These are phyloP conservation scores for Leptinotarsa rubiginosa DNA, from an alignment of 2,888 invertebrate genomes.

Conservation along the genomic window DNA sequence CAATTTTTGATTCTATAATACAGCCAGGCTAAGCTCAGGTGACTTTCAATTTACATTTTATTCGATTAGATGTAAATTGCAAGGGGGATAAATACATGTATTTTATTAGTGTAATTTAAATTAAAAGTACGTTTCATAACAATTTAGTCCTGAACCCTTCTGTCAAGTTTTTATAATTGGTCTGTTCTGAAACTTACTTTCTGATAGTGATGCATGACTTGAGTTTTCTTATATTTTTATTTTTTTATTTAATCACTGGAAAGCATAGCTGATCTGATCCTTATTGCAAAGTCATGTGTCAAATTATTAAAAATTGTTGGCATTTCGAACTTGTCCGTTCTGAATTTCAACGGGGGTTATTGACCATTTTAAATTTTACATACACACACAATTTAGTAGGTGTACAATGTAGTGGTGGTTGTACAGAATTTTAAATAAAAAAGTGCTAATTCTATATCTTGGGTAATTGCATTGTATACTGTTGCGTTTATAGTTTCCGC, in stretches of 20 bases:
- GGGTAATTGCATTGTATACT: constrained; percentile 36
- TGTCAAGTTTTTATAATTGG: constrained; percentile 3
- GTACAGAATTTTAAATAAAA: constrained; percentile 63
- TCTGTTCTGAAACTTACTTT: constrained; percentile 49
- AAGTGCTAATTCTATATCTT: constrained; percentile 52
- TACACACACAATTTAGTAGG: constrained; percentile 57
- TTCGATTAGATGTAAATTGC: constrained; percentile 48
- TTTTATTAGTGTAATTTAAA: constrained; percentile 56
- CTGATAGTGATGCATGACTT: constrained; percentile 50
- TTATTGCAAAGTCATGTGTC: constrained; percentile 22
- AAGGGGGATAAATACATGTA: constrained; percentile 52
- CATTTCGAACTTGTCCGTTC: constrained; percentile 20
- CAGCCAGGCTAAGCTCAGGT: constrained; percentile 47
- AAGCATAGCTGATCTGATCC: constrained; percentile 18
- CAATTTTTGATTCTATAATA: constrained; percentile 37
- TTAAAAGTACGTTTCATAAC: constrained; percentile 54
- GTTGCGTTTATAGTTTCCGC: constrained; percentile 33
- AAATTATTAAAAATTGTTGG: neutral
- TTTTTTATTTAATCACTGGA: constrained; percentile 21
- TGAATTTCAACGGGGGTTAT: constrained; percentile 18
- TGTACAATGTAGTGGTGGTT: constrained; percentile 66
- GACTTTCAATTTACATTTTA: constrained; percentile 49
- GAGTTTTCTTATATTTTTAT: constrained; percentile 36
- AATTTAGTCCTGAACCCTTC: constrained; percentile 8
- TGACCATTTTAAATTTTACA: constrained; percentile 40